Evolutionary conservation across 2,797 vertebrate species (phyloP), one percentile per base, ranked within the genome.

Genomic region (Ctenochaetus hawaiiensis): DNA sequence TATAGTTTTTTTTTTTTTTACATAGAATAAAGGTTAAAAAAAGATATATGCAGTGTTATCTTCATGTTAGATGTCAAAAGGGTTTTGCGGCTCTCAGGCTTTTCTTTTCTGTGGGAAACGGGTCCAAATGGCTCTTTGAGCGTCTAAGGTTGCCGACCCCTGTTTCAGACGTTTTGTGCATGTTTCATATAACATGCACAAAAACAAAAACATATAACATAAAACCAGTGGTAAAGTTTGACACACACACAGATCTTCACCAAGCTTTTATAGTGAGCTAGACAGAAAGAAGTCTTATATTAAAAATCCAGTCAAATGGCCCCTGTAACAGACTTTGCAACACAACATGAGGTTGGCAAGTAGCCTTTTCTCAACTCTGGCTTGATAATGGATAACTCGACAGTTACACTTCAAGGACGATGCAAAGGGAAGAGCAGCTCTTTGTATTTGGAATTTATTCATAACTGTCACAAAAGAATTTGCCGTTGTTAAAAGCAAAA

Each of bases 361-460:
- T 14, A 45, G 39, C 64, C 41, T 30, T 48, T n/a, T 60, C 18
- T 53, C 37, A 59, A 59, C 23, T 75, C 57, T 0, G 14, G 34
- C 49, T 51, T 58, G 4, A 60, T 59, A 70, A 69, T 48, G 20
- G 62, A 70, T 64, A 60, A 64, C 26, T 12, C 8, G 39, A 65
- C 39, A 68, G 30, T 65, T 37, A 12, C 53, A 44, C 75, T 37
- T 58, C 47, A 43, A 11, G 58, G 16, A 5, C 2, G 20, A 63
- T 20, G 52, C 39, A 18, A 22, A 9, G 9, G 20, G 43, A 61
- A 63, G 41, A 48, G 57, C 41, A n/a, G 14, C 12, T 8, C 61
- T 53, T 41, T 1, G 5, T 17, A 11, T 49, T 52, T 57, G 44
- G 16, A 57, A 30, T 34, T 58, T 74, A 30, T 60, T 53, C 5